Conservation (phyloP, 2,888 invertebrate genomes). For the Pandemis cinnamomeana region DNA sequence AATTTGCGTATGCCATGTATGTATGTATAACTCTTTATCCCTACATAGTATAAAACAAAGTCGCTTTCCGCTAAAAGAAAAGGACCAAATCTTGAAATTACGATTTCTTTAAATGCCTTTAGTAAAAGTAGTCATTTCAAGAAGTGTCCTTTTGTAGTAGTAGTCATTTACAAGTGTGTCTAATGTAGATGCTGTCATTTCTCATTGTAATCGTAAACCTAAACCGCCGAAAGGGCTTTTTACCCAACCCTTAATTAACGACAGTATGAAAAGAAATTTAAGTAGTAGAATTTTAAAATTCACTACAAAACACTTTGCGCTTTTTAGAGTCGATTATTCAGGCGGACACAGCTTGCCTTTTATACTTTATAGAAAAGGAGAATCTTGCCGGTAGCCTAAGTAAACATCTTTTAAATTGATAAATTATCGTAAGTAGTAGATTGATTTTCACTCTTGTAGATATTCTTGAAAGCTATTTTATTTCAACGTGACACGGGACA, state of each 20-base stretch:
- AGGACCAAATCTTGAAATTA: no score
- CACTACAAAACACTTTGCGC: background rate
- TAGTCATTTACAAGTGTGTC: no score
- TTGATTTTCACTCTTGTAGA: background rate
- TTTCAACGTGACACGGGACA: background rate
- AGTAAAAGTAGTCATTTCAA: no score
- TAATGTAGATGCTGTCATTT: no score
- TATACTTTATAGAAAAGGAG: background rate
- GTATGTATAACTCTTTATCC: no score
- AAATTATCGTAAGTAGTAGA: background rate
- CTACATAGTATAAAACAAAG: no score
- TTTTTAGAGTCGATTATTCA: background rate
- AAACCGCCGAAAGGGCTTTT: no score
- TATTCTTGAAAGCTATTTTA: background rate
- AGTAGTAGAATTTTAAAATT: background rate
- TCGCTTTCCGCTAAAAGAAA: no score
- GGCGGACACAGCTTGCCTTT: background rate
- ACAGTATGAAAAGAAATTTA: background rate
- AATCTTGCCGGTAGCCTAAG: constrained; percentile 5
- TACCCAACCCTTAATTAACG: background rate
- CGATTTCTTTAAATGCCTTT: no score
- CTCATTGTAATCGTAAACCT: no score
- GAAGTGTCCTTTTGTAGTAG: no score
- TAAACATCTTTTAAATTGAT: background rate
- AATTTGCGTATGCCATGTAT: background rate